Conservation (phyloP, 2,113 vertebrate genomes). For the Eonycteris spelaea region DNA sequence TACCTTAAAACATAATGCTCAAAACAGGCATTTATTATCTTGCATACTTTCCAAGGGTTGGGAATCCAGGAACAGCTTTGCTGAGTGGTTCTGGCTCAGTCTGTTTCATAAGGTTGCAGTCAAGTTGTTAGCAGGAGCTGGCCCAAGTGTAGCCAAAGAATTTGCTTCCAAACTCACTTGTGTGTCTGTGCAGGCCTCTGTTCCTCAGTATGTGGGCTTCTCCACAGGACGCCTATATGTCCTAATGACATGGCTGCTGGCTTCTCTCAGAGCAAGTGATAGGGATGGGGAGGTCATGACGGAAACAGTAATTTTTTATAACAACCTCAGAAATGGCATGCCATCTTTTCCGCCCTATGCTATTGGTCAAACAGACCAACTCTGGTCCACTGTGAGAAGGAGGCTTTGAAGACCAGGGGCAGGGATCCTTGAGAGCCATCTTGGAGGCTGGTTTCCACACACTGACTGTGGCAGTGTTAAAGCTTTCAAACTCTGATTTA, state of each 20-base stretch:
- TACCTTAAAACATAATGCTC: background rate
- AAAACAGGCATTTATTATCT: background rate
- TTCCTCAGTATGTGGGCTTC: background rate
- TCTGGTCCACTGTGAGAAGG: background rate
- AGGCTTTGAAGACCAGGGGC: background rate
- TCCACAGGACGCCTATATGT: background rate
- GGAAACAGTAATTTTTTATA: background rate
- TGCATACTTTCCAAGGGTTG: background rate
- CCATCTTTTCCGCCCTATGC: background rate
- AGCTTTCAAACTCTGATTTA: slow-evolving; percentile 1
- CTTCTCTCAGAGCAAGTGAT: background rate
- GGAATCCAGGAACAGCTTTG: background rate
- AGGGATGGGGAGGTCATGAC: background rate
- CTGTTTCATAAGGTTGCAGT: background rate
- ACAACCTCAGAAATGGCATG: background rate
- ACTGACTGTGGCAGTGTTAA: background rate
- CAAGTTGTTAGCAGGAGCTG: background rate
- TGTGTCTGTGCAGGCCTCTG: background rate
- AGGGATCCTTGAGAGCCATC: background rate
- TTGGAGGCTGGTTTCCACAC: background rate
- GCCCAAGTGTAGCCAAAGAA: background rate
- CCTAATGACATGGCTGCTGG: background rate
- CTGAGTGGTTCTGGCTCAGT: background rate
- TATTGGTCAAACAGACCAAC: background rate
- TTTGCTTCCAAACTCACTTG: background rate